Evolutionary conservation across 2,888 invertebrate species (phyloP), one percentile per base, ranked within the genome.

Genomic region (Amphipyra tragopoginis): DNA sequence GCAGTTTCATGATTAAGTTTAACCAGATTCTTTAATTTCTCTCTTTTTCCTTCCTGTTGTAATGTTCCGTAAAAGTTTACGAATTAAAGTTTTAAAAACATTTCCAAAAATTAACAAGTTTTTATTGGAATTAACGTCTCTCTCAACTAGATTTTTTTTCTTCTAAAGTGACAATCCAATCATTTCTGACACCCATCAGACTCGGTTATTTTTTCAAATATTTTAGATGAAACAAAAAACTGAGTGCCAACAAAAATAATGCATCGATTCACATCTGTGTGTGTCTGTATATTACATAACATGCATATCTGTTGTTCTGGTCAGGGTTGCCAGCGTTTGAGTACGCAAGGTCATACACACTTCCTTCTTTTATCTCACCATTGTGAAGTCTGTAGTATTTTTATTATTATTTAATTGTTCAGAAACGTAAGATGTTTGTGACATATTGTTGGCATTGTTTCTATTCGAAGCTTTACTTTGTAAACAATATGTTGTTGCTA

Each of bases 321-420:
- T 75, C 72, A 75, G 62, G 75, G 77, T 66, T 77, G 66, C 69
- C 57, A 77, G 49, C 44, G 40, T 65, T 69, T 57, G 49, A 65
- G 39, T 21, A 21, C 3, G 3, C 68, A 72, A 77, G 77, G 76
- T 53, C 64, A 38, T 45, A 53, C 44, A 45, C 44, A 54, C 66
- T 77, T 77, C 76, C 76, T 77, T 54, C 76, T 77, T 54, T 75
- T 66, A 75, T 66, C 63, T 66, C 52, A 65, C 45, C 9, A 48
- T 62, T 65, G 65, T 71, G n/a, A 40, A 52, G 49, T 53, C 10
- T 42, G 33, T 59, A 58, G 48, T 58, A 48, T 63, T 49, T 54
- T 72, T 60, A 49, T 53, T 42, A 51, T 56, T 66, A 26, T 65
- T 48, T 1, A 60, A 58, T 54, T 61, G 53, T 51, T 9, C 60